These are phyloP conservation scores for Cyprinodon brontotheroides DNA, from an alignment of 2,113 vertebrate species.

Conservation along the genomic window DNA sequence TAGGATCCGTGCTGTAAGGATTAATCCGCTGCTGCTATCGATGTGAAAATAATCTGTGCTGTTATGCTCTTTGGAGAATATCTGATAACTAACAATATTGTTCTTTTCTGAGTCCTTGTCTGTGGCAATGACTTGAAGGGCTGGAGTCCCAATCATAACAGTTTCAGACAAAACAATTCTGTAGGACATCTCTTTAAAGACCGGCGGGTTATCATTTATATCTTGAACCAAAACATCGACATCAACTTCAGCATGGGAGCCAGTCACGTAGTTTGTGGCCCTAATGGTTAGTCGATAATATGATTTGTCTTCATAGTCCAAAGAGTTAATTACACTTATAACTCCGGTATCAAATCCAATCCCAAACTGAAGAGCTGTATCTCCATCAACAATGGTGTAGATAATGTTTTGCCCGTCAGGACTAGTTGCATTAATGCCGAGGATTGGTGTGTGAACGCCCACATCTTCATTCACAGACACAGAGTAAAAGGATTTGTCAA, in stretches of 20 bases:
- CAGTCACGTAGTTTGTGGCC: slow-evolving; percentile 93
- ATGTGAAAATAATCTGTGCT: slow-evolving; percentile 97
- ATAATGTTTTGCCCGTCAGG: slow-evolving; percentile 95
- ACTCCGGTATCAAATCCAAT: slow-evolving; percentile 96
- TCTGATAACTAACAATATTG: slow-evolving; percentile 89
- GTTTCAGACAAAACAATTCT: slow-evolving; percentile 90
- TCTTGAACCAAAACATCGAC: slow-evolving; percentile 90
- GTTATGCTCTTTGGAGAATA: slow-evolving; percentile 90
- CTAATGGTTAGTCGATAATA: slow-evolving; percentile 88
- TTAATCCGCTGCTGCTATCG: slow-evolving; percentile 93
- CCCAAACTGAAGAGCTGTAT: slow-evolving; percentile 90
- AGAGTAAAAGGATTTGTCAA: slow-evolving; percentile 94
- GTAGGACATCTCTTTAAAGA: slow-evolving; percentile 87
- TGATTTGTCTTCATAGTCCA: slow-evolving; percentile 89
- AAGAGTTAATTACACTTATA: slow-evolving; percentile 87
- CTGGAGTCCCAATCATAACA: slow-evolving; percentile 94
- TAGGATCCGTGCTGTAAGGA: slow-evolving; percentile 91
- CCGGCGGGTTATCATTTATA: slow-evolving; percentile 92
- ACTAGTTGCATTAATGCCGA: slow-evolving; percentile 94
- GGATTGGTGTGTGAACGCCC: slow-evolving; percentile 87
- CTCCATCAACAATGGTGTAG: slow-evolving; percentile 94
- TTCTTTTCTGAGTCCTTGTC: slow-evolving; percentile 94
- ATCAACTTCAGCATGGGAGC: slow-evolving; percentile 91
- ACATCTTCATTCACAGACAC: slow-evolving; percentile 89
- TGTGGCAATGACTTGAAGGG: slow-evolving; percentile 88